phyloP scores from a whole-genome alignment of 1,140 invertebrate genomes.

The Microplitis demolitor region DNA sequence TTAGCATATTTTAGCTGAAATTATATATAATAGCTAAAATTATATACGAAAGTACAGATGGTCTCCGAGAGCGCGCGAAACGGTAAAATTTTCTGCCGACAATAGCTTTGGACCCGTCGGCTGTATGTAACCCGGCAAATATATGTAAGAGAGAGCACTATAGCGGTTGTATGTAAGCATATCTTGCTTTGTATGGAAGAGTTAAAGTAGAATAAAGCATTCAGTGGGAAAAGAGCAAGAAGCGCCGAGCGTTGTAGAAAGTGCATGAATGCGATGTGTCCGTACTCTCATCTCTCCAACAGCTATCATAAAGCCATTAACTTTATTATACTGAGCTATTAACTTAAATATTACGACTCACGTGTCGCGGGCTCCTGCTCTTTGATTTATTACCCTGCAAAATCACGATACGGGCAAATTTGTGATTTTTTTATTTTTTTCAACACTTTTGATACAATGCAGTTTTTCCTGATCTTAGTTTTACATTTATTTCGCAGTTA shows the following conservation, averaged over 20 bases:
- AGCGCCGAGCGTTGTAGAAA: slow-evolving; percentile 27
- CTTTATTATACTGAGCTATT: slow-evolving; percentile 60
- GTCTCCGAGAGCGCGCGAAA: slow-evolving; percentile 12
- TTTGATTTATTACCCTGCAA: slow-evolving; percentile 32
- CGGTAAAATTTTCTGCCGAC: slow-evolving; percentile 23
- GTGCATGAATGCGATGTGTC: slow-evolving; percentile 26
- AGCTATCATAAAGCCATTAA: slow-evolving; percentile 61
- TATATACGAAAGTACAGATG: background rate
- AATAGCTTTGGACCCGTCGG: background rate
- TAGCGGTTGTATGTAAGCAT: too few species aligned
- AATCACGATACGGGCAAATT: slow-evolving; percentile 27
- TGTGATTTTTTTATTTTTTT: background rate
- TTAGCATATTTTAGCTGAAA: too few species aligned
- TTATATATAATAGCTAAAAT: background rate
- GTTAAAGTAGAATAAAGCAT: background rate
- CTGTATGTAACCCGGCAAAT: background rate
- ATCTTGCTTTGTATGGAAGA: background rate
- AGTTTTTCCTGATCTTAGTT: too few species aligned
- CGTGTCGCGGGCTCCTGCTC: slow-evolving; percentile 52
- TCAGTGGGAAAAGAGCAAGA: slow-evolving; percentile 27
- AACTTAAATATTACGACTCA: slow-evolving; percentile 60
- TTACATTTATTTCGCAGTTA: too few species aligned
- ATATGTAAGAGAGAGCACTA: background rate
- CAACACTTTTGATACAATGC: background rate
- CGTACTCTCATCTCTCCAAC: slow-evolving; percentile 41